phyloP scores from a whole-genome alignment of 2,888 invertebrate species.

The Polydrusus cervinus region DNA sequence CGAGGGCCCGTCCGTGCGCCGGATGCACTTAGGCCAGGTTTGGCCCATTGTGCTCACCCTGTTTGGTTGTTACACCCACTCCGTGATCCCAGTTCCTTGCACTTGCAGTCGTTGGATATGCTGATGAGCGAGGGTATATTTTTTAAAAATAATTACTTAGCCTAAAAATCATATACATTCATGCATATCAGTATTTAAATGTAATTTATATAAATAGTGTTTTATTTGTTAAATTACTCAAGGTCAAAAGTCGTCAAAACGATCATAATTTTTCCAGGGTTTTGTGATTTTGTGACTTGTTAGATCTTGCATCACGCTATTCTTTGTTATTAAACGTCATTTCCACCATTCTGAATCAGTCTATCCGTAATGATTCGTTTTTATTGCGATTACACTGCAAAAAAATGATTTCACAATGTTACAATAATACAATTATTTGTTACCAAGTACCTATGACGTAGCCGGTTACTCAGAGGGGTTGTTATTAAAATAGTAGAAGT shows the following conservation, averaged over 20 bases:
- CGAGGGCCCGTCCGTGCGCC: no score
- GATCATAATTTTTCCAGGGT: slow-evolving; percentile 8
- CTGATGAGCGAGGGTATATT: no score
- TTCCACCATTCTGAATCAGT: neutral
- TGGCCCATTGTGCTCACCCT: no score
- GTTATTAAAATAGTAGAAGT: neutral
- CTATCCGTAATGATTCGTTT: neutral
- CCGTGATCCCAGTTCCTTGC: no score
- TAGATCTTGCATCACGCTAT: neutral
- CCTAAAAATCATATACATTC: no score
- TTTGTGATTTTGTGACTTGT: neutral
- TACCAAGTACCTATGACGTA: neutral
- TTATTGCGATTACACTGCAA: neutral
- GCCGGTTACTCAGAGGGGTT: neutral
- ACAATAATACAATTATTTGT: neutral
- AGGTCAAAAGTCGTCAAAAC: slow-evolving; percentile 15
- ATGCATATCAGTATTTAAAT: no score
- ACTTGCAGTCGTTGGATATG: no score
- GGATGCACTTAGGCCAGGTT: no score
- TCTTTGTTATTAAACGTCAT: neutral
- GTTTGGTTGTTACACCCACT: no score
- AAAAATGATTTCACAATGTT: slow-evolving; percentile 5
- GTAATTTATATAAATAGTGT: neutral
- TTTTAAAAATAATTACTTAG: no score
- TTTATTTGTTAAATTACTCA: slow-evolving; percentile 21